These are phyloP conservation scores for Meiosimyza platycephala DNA, from an alignment of 2,888 invertebrate species.

Conservation along the genomic window DNA sequence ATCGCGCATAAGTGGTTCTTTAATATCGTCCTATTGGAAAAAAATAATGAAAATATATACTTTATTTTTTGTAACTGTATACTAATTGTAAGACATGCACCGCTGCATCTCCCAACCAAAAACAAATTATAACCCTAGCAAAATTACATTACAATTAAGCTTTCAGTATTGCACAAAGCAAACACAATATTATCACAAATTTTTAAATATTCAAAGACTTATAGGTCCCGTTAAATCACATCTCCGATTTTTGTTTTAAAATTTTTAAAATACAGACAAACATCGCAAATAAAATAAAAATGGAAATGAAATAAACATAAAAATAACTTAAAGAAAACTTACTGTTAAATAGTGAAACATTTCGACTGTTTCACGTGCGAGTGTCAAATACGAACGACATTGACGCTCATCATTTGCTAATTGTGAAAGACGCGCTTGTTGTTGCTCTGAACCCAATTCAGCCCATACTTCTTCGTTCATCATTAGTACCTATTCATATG, in stretches of 20 bases:
- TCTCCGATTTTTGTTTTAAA: no score
- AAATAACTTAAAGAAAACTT: constrained; percentile 37
- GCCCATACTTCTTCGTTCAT: constrained; percentile 77
- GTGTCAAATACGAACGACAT: constrained; percentile 89
- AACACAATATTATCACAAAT: no score
- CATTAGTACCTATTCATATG: constrained; percentile 69
- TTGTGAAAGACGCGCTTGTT: constrained; percentile 81
- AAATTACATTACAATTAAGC: no score
- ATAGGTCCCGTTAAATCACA: no score
- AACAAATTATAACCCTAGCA: no score
- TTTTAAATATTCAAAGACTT: no score
- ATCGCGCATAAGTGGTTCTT: constrained; percentile 92
- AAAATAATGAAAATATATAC: constrained; percentile 16
- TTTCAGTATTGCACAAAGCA: no score
- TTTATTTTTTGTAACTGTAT: not conserved
- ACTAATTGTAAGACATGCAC: no score
- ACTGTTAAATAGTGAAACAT: constrained; percentile 97
- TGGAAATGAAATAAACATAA: not conserved
- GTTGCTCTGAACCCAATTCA: constrained; percentile 75
- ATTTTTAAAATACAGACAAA: no score
- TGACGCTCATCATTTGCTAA: constrained; percentile 86
- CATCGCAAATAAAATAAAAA: no score
- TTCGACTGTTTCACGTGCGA: constrained; percentile 95
- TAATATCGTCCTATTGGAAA: constrained; percentile 76
- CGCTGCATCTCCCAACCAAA: no score